Evolutionary conservation across 2,888 invertebrate genomes (phyloP), one percentile per base, ranked within the genome.

Genomic region (Laspeyria flexula): DNA sequence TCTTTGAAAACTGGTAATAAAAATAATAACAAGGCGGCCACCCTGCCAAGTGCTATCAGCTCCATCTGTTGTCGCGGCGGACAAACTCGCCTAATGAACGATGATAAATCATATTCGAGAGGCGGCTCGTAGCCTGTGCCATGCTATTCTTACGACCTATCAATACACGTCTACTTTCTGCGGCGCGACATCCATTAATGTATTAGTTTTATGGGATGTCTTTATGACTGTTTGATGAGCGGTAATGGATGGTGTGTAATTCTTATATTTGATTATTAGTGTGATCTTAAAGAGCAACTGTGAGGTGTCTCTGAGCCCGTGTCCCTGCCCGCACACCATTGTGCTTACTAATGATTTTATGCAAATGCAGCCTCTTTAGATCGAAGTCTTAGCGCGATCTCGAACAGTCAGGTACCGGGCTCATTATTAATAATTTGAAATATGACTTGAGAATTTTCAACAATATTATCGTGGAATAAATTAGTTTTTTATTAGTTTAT

Each of bases 71-170:
- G 91, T 91, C 91, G 91, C 81, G 88, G 89, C 90, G 91, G 91
- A 92, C 91, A 92, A 92, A 92, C 91, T 92, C 91, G 85, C 88
- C 90, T 92, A 92, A 92, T 92, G 91, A 92, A 92, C 91, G 91
- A 92, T 92, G 91, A 92, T 92, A 91, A 92, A 92, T 92, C 92
- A 92, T 92, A 92, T 91, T 92, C 91, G 91, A 92, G 90, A 90
- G 88, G 88, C 87, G 85, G 88, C 88, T 86, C 79, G 81, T 76
- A 75, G 77, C 82, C 80, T 73, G 75, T 75, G 79, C 83, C 83
- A 73, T 74, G 79, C 76, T 78, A 80, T 83, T 82, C 81, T 80
- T 80, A 68, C 73, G 78, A 75, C 65, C 55, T 60, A 63, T 69
- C 66, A 59, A 62, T 66, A 61, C 29, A 42, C 69, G 75, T 57